Base-by-base conservation (phyloP, 2,113 vertebrate genomes). In the Bagarius yarrelli region DNA sequence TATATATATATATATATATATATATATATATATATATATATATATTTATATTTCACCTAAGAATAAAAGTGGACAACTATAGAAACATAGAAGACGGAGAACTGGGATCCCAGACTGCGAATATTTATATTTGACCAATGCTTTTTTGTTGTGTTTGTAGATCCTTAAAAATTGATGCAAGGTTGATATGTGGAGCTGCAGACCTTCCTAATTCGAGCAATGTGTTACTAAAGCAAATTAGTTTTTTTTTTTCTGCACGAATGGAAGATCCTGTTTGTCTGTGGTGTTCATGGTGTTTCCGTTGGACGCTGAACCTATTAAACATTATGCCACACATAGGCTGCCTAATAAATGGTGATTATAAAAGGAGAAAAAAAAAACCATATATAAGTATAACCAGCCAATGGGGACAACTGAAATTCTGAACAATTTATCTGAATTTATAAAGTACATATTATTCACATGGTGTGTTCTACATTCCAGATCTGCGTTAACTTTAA, bases 81-180 rank as follows among this genome's bases (percentile, higher is more conserved):
- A 81, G 70, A 89, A 84, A 83, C 86, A 91, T 88, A 90, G 87
- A 90, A 86, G 87, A 87, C 85, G 89, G 91, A 87, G 90, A 92
- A 86, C 84, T 87, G 85, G 86, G 87, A 81, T 83, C 87, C 90
- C 74, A 83, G 91, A 91, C 87, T 83, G 89, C 88, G 85, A 93
- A 93, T 94, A 88, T 93, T 89, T 90, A 88, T 88, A 77, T 61
- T 47, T 50, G 40, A 79, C 53, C 85, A 87, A 90, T 92, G 89
- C 91, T 96, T 93, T 95, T 90, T 93, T 47, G 93, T 94, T 94
- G 93, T 96, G 95, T 98, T 93, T 95, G 95, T 96, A 93, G 94
- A 96, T 95, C 95, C 96, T 97, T 96, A 96, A 92, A 92, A 89
- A 90, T 92, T 90, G 87, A 91, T 94, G 90, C 93, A 94, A 91